phyloP scores from a whole-genome alignment of 2,113 vertebrate species.

The Triplophysa rosa region DNA sequence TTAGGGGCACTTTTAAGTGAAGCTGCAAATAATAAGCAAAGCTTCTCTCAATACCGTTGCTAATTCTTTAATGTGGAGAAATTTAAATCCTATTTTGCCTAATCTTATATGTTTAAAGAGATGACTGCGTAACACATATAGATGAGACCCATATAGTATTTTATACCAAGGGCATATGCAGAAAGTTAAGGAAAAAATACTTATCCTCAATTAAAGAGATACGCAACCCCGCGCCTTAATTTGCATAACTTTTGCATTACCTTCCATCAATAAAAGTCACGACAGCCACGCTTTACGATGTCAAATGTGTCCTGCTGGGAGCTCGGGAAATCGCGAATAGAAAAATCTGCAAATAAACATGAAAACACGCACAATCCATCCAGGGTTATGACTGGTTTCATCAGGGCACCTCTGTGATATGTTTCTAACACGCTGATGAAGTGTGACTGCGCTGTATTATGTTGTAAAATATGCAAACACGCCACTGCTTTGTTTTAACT shows the following conservation, averaged over 20 bases:
- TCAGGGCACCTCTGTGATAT: slow-evolving; percentile 64
- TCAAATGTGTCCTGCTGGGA: slow-evolving; percentile 59
- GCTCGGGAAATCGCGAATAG: slow-evolving; percentile 37
- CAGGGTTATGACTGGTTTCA: slow-evolving; percentile 67
- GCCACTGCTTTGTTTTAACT: slow-evolving; percentile 23
- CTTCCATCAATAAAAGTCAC: slow-evolving; percentile 52
- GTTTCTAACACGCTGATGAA: slow-evolving; percentile 62
- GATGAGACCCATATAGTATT: slow-evolving; percentile 57
- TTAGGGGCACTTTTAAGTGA: slow-evolving; percentile 36
- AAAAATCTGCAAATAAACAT: slow-evolving; percentile 35
- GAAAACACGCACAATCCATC: neutral
- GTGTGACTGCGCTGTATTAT: slow-evolving; percentile 58
- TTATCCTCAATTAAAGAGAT: slow-evolving; percentile 50
- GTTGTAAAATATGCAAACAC: neutral
- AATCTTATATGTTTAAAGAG: slow-evolving; percentile 44
- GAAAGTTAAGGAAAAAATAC: slow-evolving; percentile 50
- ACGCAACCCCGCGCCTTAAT: slow-evolving; percentile 47
- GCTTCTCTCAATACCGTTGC: slow-evolving; percentile 59
- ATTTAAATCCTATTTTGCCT: slow-evolving; percentile 32
- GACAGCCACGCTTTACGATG: slow-evolving; percentile 39
- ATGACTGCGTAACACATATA: slow-evolving; percentile 57
- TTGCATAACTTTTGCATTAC: slow-evolving; percentile 48
- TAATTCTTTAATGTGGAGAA: slow-evolving; percentile 47
- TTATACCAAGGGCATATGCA: slow-evolving; percentile 60
- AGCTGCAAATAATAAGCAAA: slow-evolving; percentile 61